These are phyloP conservation scores for Chirona hameri DNA, from an alignment of 2,888 invertebrate species.

Conservation along the genomic window DNA sequence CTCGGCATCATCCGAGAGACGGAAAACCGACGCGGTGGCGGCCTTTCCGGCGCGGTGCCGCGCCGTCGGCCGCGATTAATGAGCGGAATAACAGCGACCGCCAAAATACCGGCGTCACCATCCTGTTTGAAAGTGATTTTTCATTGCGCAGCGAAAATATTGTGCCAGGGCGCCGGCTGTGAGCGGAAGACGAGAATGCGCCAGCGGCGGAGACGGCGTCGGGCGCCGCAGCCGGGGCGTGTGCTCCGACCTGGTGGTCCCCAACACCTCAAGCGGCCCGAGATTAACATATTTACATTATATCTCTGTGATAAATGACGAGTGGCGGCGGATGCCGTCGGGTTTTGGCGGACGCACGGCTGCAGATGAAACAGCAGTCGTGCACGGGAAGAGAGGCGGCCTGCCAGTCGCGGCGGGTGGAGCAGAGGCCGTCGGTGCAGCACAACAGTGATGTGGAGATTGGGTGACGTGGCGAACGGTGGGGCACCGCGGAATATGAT, in stretches of 20 bases:
- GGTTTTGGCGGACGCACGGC: neutral
- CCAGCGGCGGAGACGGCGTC: neutral
- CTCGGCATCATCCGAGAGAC: too few relatives aligned
- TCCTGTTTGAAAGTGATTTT: slow-evolving; percentile 27
- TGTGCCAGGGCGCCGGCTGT: neutral
- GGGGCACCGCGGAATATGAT: too few relatives aligned
- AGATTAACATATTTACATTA: slow-evolving; percentile 22
- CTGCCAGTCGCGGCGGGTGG: neutral
- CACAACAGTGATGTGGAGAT: too few relatives aligned
- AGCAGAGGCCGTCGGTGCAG: too few relatives aligned
- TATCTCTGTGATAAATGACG: neutral
- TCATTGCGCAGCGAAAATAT: slow-evolving; percentile 27
- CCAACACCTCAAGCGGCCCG: neutral
- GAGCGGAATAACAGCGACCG: slow-evolving; percentile 23
- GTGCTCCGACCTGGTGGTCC: neutral
- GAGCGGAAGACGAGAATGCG: neutral
- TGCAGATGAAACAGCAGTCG: neutral
- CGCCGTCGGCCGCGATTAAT: neutral
- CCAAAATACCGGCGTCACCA: slow-evolving; percentile 24
- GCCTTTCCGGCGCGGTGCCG: neutral
- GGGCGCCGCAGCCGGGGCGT: neutral
- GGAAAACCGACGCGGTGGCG: neutral
- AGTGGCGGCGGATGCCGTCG: neutral
- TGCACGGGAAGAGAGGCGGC: neutral
- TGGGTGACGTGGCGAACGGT: too few relatives aligned